These are phyloP conservation scores for Phlogophora meticulosa DNA, from an alignment of 2,888 invertebrate species.

Conservation along the genomic window DNA sequence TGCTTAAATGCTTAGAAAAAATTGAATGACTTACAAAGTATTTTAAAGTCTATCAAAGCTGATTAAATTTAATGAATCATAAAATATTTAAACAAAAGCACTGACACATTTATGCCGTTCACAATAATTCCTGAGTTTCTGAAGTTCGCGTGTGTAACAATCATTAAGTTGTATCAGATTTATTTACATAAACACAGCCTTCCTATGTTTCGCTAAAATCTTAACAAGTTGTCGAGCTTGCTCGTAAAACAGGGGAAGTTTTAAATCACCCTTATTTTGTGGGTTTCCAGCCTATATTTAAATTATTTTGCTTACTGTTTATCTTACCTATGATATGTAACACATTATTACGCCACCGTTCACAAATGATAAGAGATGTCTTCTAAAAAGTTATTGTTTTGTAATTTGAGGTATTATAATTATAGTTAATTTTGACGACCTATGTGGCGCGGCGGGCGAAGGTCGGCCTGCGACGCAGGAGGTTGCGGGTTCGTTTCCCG, in stretches of 20 bases:
- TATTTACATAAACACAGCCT: constrained; percentile 76
- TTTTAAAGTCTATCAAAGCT: constrained; percentile 17
- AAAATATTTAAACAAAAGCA: constrained; percentile 39
- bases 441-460: too few species aligned
- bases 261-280: constrained; percentile 43
- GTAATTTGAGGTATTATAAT: too few species aligned
- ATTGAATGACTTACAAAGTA: constrained; percentile 10
- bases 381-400: background rate
- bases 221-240: constrained; percentile 71
- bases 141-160: constrained; percentile 69
- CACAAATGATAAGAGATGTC: background rate
- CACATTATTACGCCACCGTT: background rate
- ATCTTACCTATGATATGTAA: background rate
- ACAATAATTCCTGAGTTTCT: constrained; percentile 33
- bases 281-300: constrained; percentile 25
- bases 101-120: constrained; percentile 22
- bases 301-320: constrained; percentile 1
- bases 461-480: too few species aligned
- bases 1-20: background rate
- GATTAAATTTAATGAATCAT: constrained; percentile 22
- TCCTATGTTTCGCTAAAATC: constrained; percentile 65
- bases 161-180: constrained; percentile 71
- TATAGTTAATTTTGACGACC: too few species aligned
- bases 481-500: too few species aligned
- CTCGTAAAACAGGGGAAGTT: constrained; percentile 47